These are phyloP conservation scores for Drosophila pseudoobscura DNA, from an alignment of 1,140 invertebrate species.

Conservation along the genomic window DNA sequence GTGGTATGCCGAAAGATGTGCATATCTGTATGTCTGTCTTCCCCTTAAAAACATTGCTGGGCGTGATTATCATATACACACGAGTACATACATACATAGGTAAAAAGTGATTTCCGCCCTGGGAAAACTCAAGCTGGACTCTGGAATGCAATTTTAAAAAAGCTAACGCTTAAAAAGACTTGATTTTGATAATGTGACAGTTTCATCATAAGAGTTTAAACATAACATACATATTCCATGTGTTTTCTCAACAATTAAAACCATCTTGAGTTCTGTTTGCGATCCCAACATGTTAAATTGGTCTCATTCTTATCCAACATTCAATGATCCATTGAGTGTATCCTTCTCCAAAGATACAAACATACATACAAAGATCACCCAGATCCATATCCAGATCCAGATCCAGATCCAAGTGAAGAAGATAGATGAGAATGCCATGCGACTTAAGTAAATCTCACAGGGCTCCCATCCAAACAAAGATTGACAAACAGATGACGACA, in stretches of 20 bases:
- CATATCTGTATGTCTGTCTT: slow-evolving; percentile 19
- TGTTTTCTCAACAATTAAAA: too few species aligned
- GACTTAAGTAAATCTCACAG: slow-evolving; percentile 22
- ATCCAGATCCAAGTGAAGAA: slow-evolving; percentile 43
- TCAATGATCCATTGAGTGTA: too few species aligned
- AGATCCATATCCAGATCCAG: slow-evolving; percentile 40
- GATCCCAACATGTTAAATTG: slow-evolving; percentile 7
- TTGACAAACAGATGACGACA: slow-evolving; percentile 64
- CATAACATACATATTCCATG: too few species aligned
- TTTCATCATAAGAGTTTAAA: too few species aligned
- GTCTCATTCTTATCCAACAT: slow-evolving; percentile 8
- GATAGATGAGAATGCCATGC: neutral
- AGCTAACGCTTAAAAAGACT: neutral
- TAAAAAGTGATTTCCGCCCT: slow-evolving; percentile 33
- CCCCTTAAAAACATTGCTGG: slow-evolving; percentile 5
- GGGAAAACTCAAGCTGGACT: slow-evolving; percentile 26
- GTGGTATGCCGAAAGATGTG: slow-evolving; percentile 75
- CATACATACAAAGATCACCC: slow-evolving; percentile 12
- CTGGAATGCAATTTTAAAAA: too few species aligned
- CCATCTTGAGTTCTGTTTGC: slow-evolving; percentile 2
- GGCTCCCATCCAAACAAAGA: slow-evolving; percentile 48
- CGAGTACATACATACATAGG: neutral
- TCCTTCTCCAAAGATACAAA: slow-evolving; percentile 6
- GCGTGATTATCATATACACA: slow-evolving; percentile 50
- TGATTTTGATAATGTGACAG: neutral